A percentile compares a stretch with the other conserved stretches of the same genome.
Conservation (phyloP, 2,797 vertebrate genomes). For the Silurus lanzhouensis region DNA sequence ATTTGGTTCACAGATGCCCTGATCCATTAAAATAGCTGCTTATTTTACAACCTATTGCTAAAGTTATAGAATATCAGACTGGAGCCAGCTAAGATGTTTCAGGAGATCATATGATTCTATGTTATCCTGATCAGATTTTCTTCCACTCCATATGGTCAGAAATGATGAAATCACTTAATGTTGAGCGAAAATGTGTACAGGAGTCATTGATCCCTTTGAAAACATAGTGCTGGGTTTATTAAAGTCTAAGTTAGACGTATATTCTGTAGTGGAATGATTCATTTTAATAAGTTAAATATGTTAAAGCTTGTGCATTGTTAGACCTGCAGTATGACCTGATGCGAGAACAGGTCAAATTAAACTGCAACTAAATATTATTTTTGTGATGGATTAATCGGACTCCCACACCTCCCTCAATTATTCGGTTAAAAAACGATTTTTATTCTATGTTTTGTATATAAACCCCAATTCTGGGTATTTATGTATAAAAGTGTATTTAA, state of each 20-base stretch:
- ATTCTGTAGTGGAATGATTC: neutral
- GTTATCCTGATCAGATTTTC: slow-evolving; percentile 4
- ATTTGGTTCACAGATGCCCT: slow-evolving; percentile 59
- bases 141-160: neutral
- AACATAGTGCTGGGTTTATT: neutral
- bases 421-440: no score
- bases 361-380: no score
- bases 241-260: neutral
- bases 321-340: neutral
- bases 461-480: no score
- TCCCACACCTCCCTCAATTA: no score
- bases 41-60: slow-evolving; percentile 33
- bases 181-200: neutral
- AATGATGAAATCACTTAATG: neutral
- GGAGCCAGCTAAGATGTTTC: slow-evolving; percentile 16
- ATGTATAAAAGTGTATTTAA: no score
- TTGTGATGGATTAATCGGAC: no score
- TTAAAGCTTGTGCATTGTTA: neutral
- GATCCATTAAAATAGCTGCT: slow-evolving; percentile 40
- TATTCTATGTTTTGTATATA: no score
- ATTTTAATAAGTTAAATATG: neutral
- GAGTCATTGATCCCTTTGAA: neutral
- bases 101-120: neutral
- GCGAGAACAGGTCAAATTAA: neutral
- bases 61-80: slow-evolving; percentile 29